Evolutionary conservation across 2,797 vertebrate species (phyloP).

Genomic region (Sarcophilus harrisii): DNA sequence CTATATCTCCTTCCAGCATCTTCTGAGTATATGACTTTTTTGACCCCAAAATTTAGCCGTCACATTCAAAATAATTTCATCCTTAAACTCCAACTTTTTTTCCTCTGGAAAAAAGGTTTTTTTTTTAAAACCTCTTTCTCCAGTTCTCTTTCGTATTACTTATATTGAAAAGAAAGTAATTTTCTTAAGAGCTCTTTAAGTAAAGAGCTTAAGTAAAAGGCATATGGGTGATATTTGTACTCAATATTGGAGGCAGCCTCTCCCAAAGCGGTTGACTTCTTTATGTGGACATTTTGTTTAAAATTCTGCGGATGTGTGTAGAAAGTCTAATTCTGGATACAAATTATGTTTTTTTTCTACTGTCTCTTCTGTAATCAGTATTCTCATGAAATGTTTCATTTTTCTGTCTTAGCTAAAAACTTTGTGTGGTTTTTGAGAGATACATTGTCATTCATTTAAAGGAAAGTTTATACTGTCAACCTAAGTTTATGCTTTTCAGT

Average conservation of each 20-base stretch:
- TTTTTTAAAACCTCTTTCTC: neutral
- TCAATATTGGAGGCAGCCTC: conserved; percentile 7
- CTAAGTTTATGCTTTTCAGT: conserved; percentile 9
- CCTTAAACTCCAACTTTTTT: neutral
- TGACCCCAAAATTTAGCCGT: neutral
- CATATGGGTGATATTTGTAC: conserved; percentile 9
- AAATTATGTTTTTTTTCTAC: conserved; percentile 21
- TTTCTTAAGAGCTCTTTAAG: conserved; percentile 22
- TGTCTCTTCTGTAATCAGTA: neutral
- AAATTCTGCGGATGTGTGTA: neutral
- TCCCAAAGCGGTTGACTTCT: neutral
- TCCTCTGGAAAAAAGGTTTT: too few relatives aligned
- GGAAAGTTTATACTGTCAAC: neutral
- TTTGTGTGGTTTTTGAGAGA: neutral
- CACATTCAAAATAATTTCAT: neutral
- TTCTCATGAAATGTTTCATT: neutral
- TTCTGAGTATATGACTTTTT: neutral
- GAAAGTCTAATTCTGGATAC: neutral
- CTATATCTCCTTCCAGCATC: neutral
- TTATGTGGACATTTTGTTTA: conserved; percentile 15
- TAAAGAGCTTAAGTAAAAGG: neutral
- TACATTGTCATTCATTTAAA: neutral
- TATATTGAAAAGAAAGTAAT: conserved; percentile 9
- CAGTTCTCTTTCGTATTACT: neutral
- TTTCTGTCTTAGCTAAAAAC: conserved; percentile 30